phyloP scores from a whole-genome alignment of 2,888 invertebrate species.

The Xestia ashworthii region DNA sequence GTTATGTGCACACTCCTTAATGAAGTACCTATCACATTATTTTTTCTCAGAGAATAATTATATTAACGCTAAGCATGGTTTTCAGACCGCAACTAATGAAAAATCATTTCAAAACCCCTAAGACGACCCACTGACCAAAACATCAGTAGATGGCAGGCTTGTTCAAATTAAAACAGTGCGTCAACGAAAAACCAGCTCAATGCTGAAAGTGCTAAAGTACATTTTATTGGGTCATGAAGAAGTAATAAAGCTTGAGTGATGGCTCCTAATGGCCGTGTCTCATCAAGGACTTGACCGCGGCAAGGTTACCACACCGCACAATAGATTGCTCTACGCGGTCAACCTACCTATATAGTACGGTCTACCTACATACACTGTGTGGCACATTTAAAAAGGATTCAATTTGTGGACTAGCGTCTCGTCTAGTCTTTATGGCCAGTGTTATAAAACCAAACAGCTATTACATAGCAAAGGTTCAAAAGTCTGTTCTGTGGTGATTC shows the following conservation, averaged over 20 bases:
- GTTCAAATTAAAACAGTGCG: background rate
- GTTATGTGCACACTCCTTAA: no score
- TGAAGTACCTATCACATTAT: no score
- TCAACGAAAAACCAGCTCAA: background rate
- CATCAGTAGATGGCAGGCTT: no score
- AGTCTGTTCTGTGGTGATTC: background rate
- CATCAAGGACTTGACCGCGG: conserved; percentile 13
- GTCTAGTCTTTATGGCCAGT: background rate
- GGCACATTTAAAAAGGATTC: background rate
- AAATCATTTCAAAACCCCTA: no score
- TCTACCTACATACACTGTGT: background rate
- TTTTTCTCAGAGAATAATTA: no score
- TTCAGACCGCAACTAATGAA: no score
- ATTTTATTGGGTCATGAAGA: conserved; percentile 22
- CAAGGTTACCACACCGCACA: background rate
- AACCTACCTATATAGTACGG: background rate
- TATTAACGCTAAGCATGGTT: no score
- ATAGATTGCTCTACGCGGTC: conserved; percentile 26
- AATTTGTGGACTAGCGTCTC: background rate
- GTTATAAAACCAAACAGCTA: background rate
- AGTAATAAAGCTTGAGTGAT: conserved; percentile 27
- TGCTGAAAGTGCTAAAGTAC: background rate
- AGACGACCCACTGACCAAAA: no score
- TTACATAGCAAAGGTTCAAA: background rate
- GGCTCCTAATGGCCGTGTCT: conserved; percentile 13